A percentile compares a stretch with the other conserved stretches of the same genome.
These are phyloP conservation scores for Oophaga sylvatica DNA, from an alignment of 2,797 vertebrate species.

Conservation along the genomic window DNA sequence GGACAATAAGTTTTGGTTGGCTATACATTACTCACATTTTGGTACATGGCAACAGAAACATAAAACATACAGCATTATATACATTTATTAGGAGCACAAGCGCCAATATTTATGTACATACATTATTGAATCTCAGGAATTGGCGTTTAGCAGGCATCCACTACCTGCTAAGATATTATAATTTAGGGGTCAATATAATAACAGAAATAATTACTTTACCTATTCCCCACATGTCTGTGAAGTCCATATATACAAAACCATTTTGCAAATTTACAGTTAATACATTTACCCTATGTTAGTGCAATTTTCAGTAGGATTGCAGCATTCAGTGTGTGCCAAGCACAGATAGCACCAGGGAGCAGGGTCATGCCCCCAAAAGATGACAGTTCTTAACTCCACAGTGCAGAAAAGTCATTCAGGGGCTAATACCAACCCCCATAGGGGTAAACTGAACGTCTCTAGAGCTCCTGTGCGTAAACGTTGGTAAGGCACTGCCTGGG, in stretches of 20 bases:
- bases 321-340: background rate
- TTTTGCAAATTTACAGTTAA: slow-evolving; percentile 56
- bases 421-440: slow-evolving; percentile 23
- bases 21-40: slow-evolving; percentile 26
- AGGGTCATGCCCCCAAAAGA: slow-evolving; percentile 59
- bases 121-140: slow-evolving; percentile 36
- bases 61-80: slow-evolving; percentile 18
- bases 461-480: slow-evolving; percentile 6
- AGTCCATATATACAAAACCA: slow-evolving; percentile 45
- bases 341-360: background rate
- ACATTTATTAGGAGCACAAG: slow-evolving; percentile 43
- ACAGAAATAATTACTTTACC: slow-evolving; percentile 1
- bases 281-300: slow-evolving; percentile 69
- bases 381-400: slow-evolving; percentile 63
- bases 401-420: slow-evolving; percentile 25
- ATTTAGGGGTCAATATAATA: slow-evolving; percentile 20
- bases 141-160: slow-evolving; percentile 19
- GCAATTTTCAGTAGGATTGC: slow-evolving; percentile 66
- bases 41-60: slow-evolving; percentile 33
- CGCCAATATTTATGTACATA: slow-evolving; percentile 33
- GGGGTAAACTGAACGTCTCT: slow-evolving; percentile 42
- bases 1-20: background rate
- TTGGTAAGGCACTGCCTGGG: background rate
- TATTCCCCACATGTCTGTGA: slow-evolving; percentile 8
- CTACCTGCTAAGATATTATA: slow-evolving; percentile 9